Base-by-base conservation (phyloP, 2,888 invertebrate species). In the Tenthredo livida region DNA sequence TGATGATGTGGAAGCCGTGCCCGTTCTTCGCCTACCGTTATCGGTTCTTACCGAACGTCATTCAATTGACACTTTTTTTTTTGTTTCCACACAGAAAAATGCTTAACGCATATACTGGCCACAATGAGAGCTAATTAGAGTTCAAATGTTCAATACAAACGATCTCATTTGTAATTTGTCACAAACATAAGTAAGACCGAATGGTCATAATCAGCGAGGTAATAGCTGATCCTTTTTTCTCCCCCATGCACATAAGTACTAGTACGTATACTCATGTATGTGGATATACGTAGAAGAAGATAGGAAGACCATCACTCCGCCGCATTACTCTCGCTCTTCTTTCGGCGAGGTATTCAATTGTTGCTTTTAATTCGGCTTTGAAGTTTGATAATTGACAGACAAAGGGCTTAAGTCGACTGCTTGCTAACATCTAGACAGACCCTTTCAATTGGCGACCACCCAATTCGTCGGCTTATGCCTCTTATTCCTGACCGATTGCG, bases 351-450 rank as follows among this genome's bases (percentile, higher is more conserved):
- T 80, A 80, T 58, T 80, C 80, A 80, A 80, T 80, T 80, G 58
- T 10, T 77, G 29, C 33, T 70, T 70, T 85, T 90, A 91, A 91
- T 91, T 89, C 90, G 88, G 88, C 90, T 29, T 87, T 61, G 90
- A 91, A n/a, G n/a, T n/a, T n/a, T n/a, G n/a, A n/a, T n/a, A n/a
- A 92, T 92, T 92, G 90, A 89, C 90, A 85, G 90, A 92, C 91
- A 91, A 91, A 91, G 92, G 87, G 87, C 87, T 91, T 90, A 91
- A 92, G 90, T 91, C 89, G 90, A 85, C 89, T 90, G 91, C 91
- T 92, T 91, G 90, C 90, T 90, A 90, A 92, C 92, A 91, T 89
- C 21, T 61, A 80, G 80, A 80, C 87, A 90, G 91, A 88, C 90
- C 90, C 88, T 85, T 89, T 89, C 90, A 91, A 92, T 90, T 90